These are phyloP conservation scores for Netelia inedita DNA, from an alignment of 2,888 invertebrate species.

Conservation along the genomic window DNA sequence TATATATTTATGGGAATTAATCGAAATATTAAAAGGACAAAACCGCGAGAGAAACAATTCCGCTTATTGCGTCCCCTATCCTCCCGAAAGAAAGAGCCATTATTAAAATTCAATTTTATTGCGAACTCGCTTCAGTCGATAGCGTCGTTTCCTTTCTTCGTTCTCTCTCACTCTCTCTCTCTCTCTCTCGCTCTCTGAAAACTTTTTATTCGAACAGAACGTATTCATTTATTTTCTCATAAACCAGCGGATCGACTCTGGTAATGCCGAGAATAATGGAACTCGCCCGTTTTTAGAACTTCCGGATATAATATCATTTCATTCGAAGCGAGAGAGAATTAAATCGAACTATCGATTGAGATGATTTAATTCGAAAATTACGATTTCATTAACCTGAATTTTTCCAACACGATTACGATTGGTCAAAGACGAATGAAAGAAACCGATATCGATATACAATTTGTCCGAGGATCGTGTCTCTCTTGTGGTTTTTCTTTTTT, in stretches of 20 bases:
- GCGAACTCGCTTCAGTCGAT: not conserved
- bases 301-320: not conserved
- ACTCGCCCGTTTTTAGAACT: not conserved
- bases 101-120: not conserved
- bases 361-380: not conserved
- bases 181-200: not conserved
- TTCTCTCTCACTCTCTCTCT: not conserved
- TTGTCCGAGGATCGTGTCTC: too few species aligned
- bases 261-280: too few species aligned
- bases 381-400: not conserved
- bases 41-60: not conserved
- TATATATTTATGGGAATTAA: slow-evolving; percentile 3
- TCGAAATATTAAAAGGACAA: not conserved
- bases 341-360: not conserved
- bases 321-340: not conserved
- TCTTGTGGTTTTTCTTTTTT: not conserved
- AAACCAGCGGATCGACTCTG: too few species aligned
- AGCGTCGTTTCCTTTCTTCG: not conserved
- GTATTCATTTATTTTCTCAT: too few species aligned
- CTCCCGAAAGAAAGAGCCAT: not conserved
- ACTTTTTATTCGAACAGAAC: not conserved
- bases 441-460: not conserved
- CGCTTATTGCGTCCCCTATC: not conserved
- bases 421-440: not conserved
- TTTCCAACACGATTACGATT: not conserved